Conservation (phyloP, 37 sponge, comb jelly and placozoan species). For the Hormiphora californensis region DNA sequence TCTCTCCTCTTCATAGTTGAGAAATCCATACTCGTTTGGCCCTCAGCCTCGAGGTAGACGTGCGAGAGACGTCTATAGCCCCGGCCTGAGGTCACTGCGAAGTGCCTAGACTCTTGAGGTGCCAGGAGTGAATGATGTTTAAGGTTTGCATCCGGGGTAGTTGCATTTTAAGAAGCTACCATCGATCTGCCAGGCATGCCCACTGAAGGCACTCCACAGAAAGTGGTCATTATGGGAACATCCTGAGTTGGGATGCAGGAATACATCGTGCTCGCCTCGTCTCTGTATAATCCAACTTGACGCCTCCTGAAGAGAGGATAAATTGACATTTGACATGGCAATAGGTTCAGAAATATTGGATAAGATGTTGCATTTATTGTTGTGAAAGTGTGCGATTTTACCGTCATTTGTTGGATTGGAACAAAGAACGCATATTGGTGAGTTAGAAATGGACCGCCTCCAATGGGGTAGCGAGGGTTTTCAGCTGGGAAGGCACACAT, state of each 20-base stretch:
- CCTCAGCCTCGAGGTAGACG: too few species aligned
- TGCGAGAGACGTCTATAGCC: too few species aligned
- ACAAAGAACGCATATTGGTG: conserved; percentile 12
- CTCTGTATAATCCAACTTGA: conserved; percentile 18
- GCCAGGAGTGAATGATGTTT: too few species aligned
- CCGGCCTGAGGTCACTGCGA: too few species aligned
- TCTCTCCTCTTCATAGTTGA: too few species aligned
- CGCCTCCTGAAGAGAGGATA: conserved; percentile 28
- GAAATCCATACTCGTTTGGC: too few species aligned
- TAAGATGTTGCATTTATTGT: too few species aligned
- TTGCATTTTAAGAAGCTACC: neutral
- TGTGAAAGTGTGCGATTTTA: too few species aligned
- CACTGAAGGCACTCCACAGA: conserved; percentile 3
- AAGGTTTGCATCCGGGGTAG: conserved; percentile 40
- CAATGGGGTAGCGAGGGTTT: too few species aligned
- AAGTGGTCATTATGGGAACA: conserved; percentile 10
- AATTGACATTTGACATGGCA: too few species aligned
- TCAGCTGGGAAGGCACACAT: conserved; percentile 39
- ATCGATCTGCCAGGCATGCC: conserved; percentile 6
- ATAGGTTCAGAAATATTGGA: too few species aligned
- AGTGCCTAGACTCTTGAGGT: too few species aligned
- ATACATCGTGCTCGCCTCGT: conserved; percentile 1
- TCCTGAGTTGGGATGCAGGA: conserved; percentile 22
- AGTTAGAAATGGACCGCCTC: conserved; percentile 7
- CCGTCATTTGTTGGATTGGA: neutral